Conservation (phyloP, 2,797 vertebrate species). For the Phrynocephalus vlangalii region DNA sequence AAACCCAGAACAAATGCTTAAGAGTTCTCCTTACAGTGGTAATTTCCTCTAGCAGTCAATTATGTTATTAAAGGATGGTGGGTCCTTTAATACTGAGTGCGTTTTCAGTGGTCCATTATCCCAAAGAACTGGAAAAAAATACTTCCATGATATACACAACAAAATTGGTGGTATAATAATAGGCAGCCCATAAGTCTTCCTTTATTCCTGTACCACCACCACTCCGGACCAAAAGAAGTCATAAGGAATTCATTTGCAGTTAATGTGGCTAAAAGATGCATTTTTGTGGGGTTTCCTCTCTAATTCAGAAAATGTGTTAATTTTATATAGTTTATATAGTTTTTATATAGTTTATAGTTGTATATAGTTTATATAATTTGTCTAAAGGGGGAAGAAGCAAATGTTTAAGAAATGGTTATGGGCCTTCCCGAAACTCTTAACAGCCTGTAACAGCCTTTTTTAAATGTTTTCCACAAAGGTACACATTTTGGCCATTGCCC, state of each 20-base stretch:
- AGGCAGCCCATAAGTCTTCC: slow-evolving; percentile 22
- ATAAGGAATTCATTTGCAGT: slow-evolving; percentile 56
- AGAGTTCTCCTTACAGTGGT: slow-evolving; percentile 1
- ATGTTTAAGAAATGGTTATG: slow-evolving; percentile 46
- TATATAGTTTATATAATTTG: slow-evolving; percentile 59
- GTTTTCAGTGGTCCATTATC: neutral
- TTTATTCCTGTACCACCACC: slow-evolving; percentile 9
- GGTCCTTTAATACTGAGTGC: too few relatives aligned
- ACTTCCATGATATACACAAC: neutral
- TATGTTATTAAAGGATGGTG: neutral
- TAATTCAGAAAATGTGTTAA: slow-evolving; percentile 41
- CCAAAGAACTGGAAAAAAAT: neutral
- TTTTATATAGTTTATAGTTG: slow-evolving; percentile 68
- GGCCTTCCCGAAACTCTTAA: slow-evolving; percentile 13
- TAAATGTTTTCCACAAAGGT: neutral
- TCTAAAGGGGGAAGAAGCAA: slow-evolving; percentile 23
- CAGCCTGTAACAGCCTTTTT: neutral
- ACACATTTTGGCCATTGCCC: neutral
- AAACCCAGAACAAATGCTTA: slow-evolving; percentile 7
- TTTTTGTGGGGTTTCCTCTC: slow-evolving; percentile 54
- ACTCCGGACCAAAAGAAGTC: slow-evolving; percentile 4
- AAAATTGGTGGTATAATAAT: neutral
- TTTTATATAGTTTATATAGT: slow-evolving; percentile 66
- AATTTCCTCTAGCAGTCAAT: slow-evolving; percentile 11
- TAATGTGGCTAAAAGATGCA: slow-evolving; percentile 51